These are phyloP conservation scores for Seriola aureovittata DNA, from an alignment of 2,113 vertebrate genomes.

Conservation along the genomic window DNA sequence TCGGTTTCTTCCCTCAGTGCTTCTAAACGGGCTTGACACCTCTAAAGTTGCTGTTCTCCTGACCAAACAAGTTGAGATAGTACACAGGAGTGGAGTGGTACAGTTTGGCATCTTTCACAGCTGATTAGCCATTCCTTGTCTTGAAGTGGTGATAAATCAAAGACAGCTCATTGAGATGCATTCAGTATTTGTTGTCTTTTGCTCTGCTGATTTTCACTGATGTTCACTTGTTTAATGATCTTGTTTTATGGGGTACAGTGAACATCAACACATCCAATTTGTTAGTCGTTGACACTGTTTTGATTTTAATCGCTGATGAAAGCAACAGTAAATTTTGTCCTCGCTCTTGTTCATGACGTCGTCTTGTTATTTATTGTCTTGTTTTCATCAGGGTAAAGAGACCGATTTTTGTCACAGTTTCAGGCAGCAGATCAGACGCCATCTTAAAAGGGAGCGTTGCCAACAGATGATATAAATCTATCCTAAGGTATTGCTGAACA, in stretches of 20 bases:
- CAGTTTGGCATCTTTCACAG: constrained; percentile 57
- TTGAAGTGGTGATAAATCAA: constrained; percentile 67
- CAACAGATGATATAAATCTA: background rate
- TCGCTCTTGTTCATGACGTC: constrained; percentile 12
- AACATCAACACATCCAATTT: constrained; percentile 66
- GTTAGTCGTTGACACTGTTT: constrained; percentile 55
- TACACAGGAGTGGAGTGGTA: constrained; percentile 25
- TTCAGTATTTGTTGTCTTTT: constrained; percentile 61
- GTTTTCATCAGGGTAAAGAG: constrained; percentile 30
- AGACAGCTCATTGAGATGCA: constrained; percentile 43
- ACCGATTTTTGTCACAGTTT: constrained; percentile 7
- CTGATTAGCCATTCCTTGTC: constrained; percentile 56
- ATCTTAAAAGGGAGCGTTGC: background rate
- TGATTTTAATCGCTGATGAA: constrained; percentile 69
- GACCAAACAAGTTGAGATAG: background rate
- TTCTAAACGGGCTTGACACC: constrained; percentile 1
- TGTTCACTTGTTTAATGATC: constrained; percentile 66
- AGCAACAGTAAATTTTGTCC: constrained; percentile 54
- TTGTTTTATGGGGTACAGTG: constrained; percentile 65
- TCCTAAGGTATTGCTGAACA: background rate
- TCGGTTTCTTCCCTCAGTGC: background rate
- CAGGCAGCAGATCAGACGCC: background rate
- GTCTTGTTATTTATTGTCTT: constrained; percentile 47
- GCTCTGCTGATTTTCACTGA: constrained; percentile 65
- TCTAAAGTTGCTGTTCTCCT: constrained; percentile 21